phyloP scores from a whole-genome alignment of 2,797 vertebrate genomes.

The Menidia menidia region DNA sequence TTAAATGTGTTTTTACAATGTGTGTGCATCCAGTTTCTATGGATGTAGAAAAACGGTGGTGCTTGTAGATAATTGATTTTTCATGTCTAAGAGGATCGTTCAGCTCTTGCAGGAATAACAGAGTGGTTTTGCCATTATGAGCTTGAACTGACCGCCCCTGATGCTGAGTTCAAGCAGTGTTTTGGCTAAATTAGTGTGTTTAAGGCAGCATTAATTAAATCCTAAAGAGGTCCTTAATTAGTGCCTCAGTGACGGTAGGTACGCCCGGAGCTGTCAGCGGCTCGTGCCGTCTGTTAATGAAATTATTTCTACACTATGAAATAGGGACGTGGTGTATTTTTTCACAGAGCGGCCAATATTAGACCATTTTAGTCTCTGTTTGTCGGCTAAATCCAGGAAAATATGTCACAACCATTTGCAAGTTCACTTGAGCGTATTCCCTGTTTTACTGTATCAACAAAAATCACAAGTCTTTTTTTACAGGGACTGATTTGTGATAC shows the following conservation, averaged over 20 bases:
- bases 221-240: constrained; percentile 47
- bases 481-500: constrained; percentile 5
- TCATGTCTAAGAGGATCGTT: constrained; percentile 15
- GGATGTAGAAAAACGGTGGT: neutral
- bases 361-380: neutral
- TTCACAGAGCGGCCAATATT: constrained; percentile 21
- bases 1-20: neutral
- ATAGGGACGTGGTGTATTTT: too few relatives aligned
- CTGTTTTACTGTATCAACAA: neutral
- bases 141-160: constrained; percentile 17
- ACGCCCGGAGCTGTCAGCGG: constrained; percentile 6
- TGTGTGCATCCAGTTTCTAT: neutral
- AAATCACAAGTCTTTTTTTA: neutral
- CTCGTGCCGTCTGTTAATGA: constrained; percentile 12
- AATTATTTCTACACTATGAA: too few relatives aligned
- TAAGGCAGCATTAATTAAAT: constrained; percentile 52
- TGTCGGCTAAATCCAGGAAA: constrained; percentile 8
- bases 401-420: constrained; percentile 1
- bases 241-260: constrained; percentile 20
- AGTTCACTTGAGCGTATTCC: neutral
- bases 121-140: constrained; percentile 10
- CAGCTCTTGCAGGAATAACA: constrained; percentile 7
- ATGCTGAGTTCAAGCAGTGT: constrained; percentile 8
- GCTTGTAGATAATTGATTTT: neutral
- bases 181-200: constrained; percentile 39